Evolutionary conservation across 1,140 invertebrate species (phyloP).

Genomic region (Agraylea sexmaculata): DNA sequence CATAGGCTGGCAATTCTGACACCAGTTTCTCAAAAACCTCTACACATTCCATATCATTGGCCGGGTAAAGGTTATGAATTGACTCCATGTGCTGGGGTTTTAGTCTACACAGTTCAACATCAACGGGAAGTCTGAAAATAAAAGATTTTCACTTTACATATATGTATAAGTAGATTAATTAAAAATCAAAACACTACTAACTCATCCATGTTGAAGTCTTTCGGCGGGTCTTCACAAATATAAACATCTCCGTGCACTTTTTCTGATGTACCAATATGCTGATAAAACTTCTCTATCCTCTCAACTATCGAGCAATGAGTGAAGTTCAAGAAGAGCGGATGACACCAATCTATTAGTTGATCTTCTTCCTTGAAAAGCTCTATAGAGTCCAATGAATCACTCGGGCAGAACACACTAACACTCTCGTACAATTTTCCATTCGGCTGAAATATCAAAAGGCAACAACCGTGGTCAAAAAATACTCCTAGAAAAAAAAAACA

Average conservation of each 20-base stretch:
- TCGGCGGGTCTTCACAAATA: constrained; percentile 48
- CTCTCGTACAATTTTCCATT: constrained; percentile 66
- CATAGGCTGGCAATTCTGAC: constrained; percentile 58
- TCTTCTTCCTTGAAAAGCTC: constrained; percentile 59
- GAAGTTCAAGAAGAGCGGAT: constrained; percentile 71
- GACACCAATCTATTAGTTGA: constrained; percentile 61
- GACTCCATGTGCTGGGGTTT: constrained; percentile 62
- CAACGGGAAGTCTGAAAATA: constrained; percentile 41
- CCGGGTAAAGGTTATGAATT: constrained; percentile 73
- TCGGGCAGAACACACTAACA: constrained; percentile 70
- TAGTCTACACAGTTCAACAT: constrained; percentile 57
- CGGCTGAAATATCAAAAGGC: constrained; percentile 56
- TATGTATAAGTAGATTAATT: neutral
- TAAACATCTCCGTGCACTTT: constrained; percentile 67
- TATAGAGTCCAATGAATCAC: constrained; percentile 54
- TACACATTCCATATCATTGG: constrained; percentile 71
- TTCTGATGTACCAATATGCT: constrained; percentile 51
- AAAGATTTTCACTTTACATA: constrained; percentile 2
- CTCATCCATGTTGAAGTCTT: constrained; percentile 42
- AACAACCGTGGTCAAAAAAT: too few species aligned
- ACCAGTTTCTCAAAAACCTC: constrained; percentile 70
- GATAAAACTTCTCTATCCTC: constrained; percentile 50
- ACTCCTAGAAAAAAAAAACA: too few species aligned
- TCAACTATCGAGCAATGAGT: constrained; percentile 65
- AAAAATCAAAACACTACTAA: constrained; percentile 23